A percentile compares a stretch with the other conserved stretches of the same genome.
Conservation (phyloP, 2,113 vertebrate genomes). For the Euleptes europaea region DNA sequence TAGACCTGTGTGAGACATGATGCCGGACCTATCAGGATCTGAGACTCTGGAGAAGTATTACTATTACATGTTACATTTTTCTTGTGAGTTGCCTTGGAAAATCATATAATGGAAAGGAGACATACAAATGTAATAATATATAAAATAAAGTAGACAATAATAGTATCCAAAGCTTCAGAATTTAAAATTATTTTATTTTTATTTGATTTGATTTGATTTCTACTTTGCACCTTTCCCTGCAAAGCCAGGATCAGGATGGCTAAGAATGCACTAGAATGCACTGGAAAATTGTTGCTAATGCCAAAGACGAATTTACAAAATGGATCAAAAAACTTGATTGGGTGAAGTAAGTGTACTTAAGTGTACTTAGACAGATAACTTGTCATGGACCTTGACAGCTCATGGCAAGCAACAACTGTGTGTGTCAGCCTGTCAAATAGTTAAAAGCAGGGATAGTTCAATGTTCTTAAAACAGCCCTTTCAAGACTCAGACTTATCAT, state of each 20-base stretch:
- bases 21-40: neutral
- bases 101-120: too few relatives aligned
- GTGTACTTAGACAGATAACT: neutral
- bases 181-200: neutral
- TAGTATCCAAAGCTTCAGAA: neutral
- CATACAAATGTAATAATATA: too few relatives aligned
- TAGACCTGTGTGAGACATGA: too few relatives aligned
- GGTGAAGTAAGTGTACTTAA: neutral
- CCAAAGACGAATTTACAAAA: neutral
- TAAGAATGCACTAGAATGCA: neutral
- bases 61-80: too few relatives aligned
- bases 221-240: too few relatives aligned
- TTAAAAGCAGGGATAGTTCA: neutral
- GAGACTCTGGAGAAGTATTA: too few relatives aligned
- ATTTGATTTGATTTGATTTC: too few relatives aligned
- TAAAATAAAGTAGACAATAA: neutral
- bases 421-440: neutral
- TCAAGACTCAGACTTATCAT: too few relatives aligned
- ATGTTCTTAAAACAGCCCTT: too few relatives aligned
- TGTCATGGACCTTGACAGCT: neutral
- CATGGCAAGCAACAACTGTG: neutral
- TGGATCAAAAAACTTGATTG: neutral
- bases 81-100: too few relatives aligned
- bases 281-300: neutral
- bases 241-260: too few relatives aligned